Conservation (phyloP, 2,113 vertebrate genomes). For the Gadus macrocephalus region DNA sequence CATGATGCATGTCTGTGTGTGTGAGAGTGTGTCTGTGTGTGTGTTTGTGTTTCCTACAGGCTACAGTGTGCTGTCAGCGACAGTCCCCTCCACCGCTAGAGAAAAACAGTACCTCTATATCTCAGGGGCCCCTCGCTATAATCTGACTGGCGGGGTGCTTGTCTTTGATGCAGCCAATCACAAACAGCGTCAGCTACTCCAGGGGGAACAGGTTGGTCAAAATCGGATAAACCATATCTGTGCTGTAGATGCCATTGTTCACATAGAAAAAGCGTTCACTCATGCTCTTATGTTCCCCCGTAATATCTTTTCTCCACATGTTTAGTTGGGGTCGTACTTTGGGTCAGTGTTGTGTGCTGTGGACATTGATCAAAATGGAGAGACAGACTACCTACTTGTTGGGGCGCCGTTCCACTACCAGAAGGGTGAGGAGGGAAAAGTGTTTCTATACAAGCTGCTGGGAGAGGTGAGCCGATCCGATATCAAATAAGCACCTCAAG, state of each 20-base stretch:
- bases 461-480: constrained; percentile 31
- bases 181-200: constrained; percentile 45
- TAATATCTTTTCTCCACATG: not conserved
- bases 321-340: constrained; percentile 80
- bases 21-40: too few relatives aligned
- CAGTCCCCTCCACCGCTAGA: not conserved
- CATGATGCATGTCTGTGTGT: too few relatives aligned
- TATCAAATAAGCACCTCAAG: not conserved
- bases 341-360: constrained; percentile 73
- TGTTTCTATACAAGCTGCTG: constrained; percentile 67
- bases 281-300: not conserved
- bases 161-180: constrained; percentile 50
- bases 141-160: constrained; percentile 65
- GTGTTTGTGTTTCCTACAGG: constrained; percentile 53
- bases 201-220: constrained; percentile 71
- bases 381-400: constrained; percentile 68
- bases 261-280: not conserved
- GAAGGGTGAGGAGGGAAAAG: constrained; percentile 71
- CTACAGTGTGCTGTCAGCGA: constrained; percentile 62
- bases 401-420: constrained; percentile 70
- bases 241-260: not conserved
- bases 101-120: constrained; percentile 42
- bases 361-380: constrained; percentile 59
- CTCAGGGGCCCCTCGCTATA: constrained; percentile 71
- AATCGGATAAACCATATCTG: not conserved